Conservation (phyloP, 2,888 invertebrate species). For the Stenolophus ochropezus region DNA sequence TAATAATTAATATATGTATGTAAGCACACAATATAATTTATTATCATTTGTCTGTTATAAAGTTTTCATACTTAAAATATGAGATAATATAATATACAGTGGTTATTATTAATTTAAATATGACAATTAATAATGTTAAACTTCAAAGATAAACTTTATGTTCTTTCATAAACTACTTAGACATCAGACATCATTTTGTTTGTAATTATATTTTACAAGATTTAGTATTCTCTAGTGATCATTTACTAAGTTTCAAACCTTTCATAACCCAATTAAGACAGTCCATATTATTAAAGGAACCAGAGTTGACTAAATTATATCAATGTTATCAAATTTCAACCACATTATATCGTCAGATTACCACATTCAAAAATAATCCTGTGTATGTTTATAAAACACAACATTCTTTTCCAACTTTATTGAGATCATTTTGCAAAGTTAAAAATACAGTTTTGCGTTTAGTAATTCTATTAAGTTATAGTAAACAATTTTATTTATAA, state of each 20-base stretch:
- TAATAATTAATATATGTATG: too few species aligned
- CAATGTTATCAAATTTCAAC: not conserved
- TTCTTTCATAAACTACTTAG: not conserved
- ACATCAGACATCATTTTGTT: not conserved
- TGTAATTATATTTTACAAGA: not conserved
- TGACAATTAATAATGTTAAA: not conserved
- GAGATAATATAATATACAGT: too few species aligned
- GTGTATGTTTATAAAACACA: not conserved
- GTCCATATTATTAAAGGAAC: not conserved
- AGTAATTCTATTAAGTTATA: not conserved
- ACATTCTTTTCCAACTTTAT: too few species aligned
- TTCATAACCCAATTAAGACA: not conserved
- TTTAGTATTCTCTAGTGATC: not conserved
- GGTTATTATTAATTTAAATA: too few species aligned
- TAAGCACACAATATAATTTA: too few species aligned
- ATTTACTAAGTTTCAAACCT: not conserved
- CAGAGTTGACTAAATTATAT: not conserved
- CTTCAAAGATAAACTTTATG: not conserved
- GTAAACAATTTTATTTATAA: slow-evolving; percentile 5
- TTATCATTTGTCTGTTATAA: too few species aligned
- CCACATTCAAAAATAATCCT: too few species aligned
- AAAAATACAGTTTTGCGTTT: not conserved
- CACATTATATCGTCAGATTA: not conserved
- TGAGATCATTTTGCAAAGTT: not conserved
- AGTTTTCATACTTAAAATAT: too few species aligned